phyloP scores from a whole-genome alignment of 2,113 vertebrate genomes.

The Sinosuthora webbiana region DNA sequence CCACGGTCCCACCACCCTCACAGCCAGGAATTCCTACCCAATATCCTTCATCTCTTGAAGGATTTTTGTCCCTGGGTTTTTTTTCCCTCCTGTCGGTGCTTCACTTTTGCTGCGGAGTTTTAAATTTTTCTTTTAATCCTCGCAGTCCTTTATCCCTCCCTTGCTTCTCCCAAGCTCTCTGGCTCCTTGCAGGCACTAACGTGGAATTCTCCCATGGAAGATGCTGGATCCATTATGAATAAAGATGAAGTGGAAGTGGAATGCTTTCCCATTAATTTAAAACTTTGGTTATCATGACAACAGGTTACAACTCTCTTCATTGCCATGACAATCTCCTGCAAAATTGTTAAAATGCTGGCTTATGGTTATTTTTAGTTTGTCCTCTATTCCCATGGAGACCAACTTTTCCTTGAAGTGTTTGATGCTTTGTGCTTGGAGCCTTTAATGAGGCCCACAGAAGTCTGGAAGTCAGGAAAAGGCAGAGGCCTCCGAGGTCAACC shows the following conservation, averaged over 20 bases:
- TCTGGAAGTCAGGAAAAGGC: background rate
- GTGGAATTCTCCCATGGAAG: background rate
- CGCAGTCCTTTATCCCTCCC: background rate
- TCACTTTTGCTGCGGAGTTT: background rate
- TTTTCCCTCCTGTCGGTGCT: accelerated
- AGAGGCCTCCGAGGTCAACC: background rate
- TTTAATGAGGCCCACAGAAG: slow-evolving; percentile 23
- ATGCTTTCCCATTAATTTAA: slow-evolving; percentile 12
- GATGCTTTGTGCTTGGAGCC: slow-evolving; percentile 25
- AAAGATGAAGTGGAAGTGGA: slow-evolving; percentile 1
- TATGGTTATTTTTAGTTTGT: slow-evolving; percentile 59
- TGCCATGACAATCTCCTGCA: slow-evolving; percentile 53
- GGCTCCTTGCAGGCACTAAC: background rate
- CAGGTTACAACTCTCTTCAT: slow-evolving; percentile 56
- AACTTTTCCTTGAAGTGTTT: slow-evolving; percentile 24
- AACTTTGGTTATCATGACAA: slow-evolving; percentile 59
- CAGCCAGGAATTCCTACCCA: accelerated
- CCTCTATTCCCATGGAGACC: slow-evolving; percentile 64
- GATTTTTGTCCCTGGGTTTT: background rate
- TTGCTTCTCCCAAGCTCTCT: background rate
- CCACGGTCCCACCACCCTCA: accelerated
- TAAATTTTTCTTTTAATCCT: background rate
- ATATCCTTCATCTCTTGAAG: background rate
- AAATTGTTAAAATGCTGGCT: background rate
- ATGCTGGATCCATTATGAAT: background rate